Evolutionary conservation across 2,888 invertebrate species (phyloP), one percentile per base, ranked within the genome.

Genomic region (Athalia cordata): DNA sequence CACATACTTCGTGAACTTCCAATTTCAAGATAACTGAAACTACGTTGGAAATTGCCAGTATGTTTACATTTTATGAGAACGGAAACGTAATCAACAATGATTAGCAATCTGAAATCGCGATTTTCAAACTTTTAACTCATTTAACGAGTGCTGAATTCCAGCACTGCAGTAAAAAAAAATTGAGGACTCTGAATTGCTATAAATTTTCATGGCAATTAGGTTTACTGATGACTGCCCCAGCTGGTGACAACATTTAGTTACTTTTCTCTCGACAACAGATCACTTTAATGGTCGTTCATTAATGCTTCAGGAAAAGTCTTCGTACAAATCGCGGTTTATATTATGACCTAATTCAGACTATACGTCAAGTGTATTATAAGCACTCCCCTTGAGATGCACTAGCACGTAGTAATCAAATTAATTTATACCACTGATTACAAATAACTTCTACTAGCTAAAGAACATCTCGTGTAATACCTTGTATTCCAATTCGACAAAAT

Each of bases 381-480:
- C 29, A 29, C 66, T 66, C 47, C 13, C n/a, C 49, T 49, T 6
- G 11, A 47, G 66, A 66, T 8, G 13, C 15, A 15, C 47, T 66
- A 15, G 66, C 66, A n/a, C 66, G 3, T 7, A 13, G 49, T 66
- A 49, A 66, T 66, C 49, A 7, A 47, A 65, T n/a, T n/a, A n/a
- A n/a, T 65, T 5, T 13, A 49, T 47, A 65, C 49, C 65, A 65
- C 65, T 15, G 49, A 66, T 66, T 66, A 13, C 13, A 15, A 66
- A 66, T 49, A 9, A 7, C 49, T 66, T 13, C 47, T 66, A 15
- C 49, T 13, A 13, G 49, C 47, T 66, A 13, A 29, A 29, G 13
- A 66, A 66, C 66, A 49, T 13, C 66, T 66, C 9, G 13, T 49
- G 15, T 66, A 66, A 49, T 66, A 29, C 3, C 49, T 66, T 66